Base-by-base conservation (phyloP, 2,888 invertebrate species). In the Osmoderma eremita region DNA sequence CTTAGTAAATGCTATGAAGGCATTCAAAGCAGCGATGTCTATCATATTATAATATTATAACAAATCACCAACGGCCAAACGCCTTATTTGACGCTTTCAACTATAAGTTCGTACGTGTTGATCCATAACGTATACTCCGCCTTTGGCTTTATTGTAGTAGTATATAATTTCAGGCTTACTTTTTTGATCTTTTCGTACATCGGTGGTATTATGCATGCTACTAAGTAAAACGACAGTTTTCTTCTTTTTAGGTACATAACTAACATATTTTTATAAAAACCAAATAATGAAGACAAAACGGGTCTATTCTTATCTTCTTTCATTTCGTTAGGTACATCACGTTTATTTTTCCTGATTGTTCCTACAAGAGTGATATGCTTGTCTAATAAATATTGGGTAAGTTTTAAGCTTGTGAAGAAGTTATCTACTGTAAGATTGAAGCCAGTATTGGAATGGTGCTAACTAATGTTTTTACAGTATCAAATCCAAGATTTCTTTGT, bases 261-360 rank as follows among this genome's bases (percentile, higher is more conserved):
- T 17, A 48, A 48, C 48, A 17, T 15, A 48, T 48, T 48, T 48
- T 48, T 48, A 15, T 48, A 18, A 18, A 17, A 48, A 48, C 18
- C 69, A 68, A 73, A 73, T 51, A 71, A 61, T 22, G 50, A 67
- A 41, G 66, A 69, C 15, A 42, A 39, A 24, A 56, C 61, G 51
- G 66, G 67, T 10, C 70, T 45, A 50, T 42, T 8, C 56, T 67
- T 67, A 41, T 67, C 65, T 24, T 69, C 67, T 24, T 58, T 51
- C 65, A 73, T 67, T 18, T 67, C 38, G 13, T 67, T 64, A 22
- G 72, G 72, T 17, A 73, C 41, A 65, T 73, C 71, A 38, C 69
- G 62, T 67, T 73, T 69, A 63, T 73, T 71, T 70, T 73, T 73
- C 38, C 67, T 20, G 39, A 73, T 22, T 15, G 71, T 73, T 50